Percentiles rank a stretch among this genome's conserved stretches.
Evolutionary conservation across 2,113 vertebrate genomes (phyloP).

Genomic region (Oxyruncus cristatus): DNA sequence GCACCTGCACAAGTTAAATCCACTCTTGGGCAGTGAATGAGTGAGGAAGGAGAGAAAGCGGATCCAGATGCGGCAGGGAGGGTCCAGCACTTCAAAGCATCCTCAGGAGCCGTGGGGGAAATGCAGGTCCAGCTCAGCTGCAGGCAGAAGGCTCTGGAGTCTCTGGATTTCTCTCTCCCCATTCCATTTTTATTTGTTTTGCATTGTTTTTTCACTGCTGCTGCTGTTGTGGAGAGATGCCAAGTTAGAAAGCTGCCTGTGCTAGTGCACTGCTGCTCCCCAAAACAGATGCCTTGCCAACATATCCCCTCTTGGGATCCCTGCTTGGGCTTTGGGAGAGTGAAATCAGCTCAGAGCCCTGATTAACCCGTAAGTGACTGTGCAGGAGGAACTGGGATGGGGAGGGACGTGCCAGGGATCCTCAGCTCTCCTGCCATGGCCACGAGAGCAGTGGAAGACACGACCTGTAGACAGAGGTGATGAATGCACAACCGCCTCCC

Average conservation of each 20-base stretch:
- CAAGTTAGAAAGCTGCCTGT: neutral
- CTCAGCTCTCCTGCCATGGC: neutral
- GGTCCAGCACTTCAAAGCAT: neutral
- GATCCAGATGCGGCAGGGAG: neutral
- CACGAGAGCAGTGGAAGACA: accelerated
- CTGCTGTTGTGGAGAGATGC: neutral
- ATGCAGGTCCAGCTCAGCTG: neutral
- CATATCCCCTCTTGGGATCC: neutral
- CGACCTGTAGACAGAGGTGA: neutral
- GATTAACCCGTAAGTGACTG: neutral
- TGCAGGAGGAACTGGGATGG: neutral
- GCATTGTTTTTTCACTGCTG: neutral
- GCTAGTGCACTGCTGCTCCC: neutral
- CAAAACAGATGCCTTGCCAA: neutral
- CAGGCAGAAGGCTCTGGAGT: neutral
- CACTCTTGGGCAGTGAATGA: neutral
- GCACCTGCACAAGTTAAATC: neutral
- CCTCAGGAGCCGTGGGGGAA: accelerated
- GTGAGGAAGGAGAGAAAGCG: neutral
- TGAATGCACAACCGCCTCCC: neutral
- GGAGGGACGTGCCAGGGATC: neutral
- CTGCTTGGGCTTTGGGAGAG: neutral
- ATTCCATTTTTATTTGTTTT: neutral
- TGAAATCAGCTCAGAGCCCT: neutral
- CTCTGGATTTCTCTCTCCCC: neutral